These are phyloP conservation scores for Phylloscopus trochiloides DNA, from an alignment of 2,113 vertebrate species.

Conservation along the genomic window DNA sequence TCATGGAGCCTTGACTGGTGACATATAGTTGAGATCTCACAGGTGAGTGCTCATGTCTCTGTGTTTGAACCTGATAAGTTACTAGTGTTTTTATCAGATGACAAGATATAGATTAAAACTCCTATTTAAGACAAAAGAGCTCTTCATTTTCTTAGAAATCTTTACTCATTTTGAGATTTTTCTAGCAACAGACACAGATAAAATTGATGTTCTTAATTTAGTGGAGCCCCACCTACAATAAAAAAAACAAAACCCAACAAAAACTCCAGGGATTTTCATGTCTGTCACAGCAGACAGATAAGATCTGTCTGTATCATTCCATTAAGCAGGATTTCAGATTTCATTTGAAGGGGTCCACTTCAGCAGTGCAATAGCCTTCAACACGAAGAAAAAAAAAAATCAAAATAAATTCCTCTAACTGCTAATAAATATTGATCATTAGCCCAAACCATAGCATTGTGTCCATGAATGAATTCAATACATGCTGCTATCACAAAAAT, in stretches of 20 bases:
- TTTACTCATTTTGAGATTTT: background rate
- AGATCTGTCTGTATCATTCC: background rate
- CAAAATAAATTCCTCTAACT: background rate
- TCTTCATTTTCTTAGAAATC: background rate
- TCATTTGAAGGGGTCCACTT: background rate
- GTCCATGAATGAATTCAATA: background rate
- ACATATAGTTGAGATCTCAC: background rate
- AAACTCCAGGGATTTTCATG: background rate
- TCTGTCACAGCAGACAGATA: slow-evolving; percentile 1
- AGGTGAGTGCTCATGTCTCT: background rate
- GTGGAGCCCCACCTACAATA: background rate
- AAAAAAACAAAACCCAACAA: background rate
- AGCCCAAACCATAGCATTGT: background rate
- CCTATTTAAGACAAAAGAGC: background rate
- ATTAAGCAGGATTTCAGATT: slow-evolving; percentile 27
- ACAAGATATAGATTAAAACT: background rate
- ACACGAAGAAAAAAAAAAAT: background rate
- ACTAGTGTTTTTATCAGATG: background rate
- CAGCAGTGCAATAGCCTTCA: background rate
- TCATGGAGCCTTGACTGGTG: background rate
- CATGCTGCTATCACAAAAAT: background rate
- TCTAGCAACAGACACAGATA: background rate
- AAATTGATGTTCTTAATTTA: background rate
- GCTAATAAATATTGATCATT: background rate
- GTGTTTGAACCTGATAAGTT: background rate